Conservation (phyloP, 2,113 vertebrate genomes). For the Sylvilagus bachmani region DNA sequence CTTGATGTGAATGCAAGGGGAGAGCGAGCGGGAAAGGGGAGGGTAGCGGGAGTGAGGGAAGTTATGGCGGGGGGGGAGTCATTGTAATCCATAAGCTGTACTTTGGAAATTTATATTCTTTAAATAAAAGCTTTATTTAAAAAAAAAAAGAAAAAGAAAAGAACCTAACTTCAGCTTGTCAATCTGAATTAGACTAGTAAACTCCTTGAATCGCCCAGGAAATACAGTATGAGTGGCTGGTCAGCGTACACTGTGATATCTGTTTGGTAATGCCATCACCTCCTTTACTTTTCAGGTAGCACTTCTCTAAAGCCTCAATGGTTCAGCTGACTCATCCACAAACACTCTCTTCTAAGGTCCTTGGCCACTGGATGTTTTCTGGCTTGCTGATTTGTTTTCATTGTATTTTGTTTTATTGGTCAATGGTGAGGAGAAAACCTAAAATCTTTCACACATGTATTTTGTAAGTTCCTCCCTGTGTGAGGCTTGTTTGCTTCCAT, state of each 20-base stretch:
- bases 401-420: conserved; percentile 2
- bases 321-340: not conserved
- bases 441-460: not conserved
- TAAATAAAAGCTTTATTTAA: not conserved
- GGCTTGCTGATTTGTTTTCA: not conserved
- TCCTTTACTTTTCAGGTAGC: not conserved
- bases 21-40: too few species aligned
- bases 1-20: too few species aligned
- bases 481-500: not conserved
- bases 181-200: not conserved
- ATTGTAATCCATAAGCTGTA: too few species aligned
- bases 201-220: not conserved
- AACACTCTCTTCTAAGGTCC: not conserved
- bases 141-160: too few species aligned
- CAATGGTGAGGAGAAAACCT: not conserved
- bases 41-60: too few species aligned
- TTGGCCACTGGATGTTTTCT: not conserved
- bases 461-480: not conserved
- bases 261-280: not conserved
- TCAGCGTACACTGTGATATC: not conserved
- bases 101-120: too few species aligned
- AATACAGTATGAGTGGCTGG: not conserved
- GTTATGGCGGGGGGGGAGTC: too few species aligned
- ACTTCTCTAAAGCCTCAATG: not conserved
- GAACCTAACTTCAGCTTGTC: not conserved